Conservation (phyloP, 2,888 invertebrate species). For the Drosophila rubida region DNA sequence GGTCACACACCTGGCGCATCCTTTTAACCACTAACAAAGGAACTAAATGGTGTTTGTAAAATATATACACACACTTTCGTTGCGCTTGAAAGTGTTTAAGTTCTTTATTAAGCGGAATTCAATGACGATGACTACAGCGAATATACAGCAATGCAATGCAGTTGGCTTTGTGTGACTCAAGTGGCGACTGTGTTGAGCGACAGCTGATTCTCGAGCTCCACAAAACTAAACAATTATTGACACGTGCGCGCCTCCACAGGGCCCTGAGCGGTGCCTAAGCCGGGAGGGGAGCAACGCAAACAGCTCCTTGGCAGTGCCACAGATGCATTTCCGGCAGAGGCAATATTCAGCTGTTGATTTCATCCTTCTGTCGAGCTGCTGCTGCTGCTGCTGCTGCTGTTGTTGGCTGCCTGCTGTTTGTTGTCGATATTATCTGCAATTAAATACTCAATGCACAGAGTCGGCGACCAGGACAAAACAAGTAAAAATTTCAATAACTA, state of each 20-base stretch:
- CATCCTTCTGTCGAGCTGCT: slow-evolving; percentile 12
- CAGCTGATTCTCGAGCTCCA: slow-evolving; percentile 68
- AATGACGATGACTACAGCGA: background rate
- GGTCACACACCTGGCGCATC: background rate
- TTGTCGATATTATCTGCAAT: slow-evolving; percentile 82
- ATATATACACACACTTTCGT: background rate
- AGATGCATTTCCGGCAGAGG: slow-evolving; percentile 73
- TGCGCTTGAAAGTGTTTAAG: slow-evolving; percentile 1
- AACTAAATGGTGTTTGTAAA: background rate
- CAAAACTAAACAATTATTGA: slow-evolving; percentile 70
- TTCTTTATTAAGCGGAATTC: background rate
- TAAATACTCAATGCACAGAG: slow-evolving; percentile 81
- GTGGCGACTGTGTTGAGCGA: slow-evolving; percentile 17
- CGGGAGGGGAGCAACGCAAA: background rate
- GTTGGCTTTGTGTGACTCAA: slow-evolving; percentile 5
- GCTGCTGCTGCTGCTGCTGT: slow-evolving; percentile 15
- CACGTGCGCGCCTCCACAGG: slow-evolving; percentile 73
- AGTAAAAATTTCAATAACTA: slow-evolving; percentile 82
- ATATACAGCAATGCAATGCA: background rate
- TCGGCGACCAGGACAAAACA: slow-evolving; percentile 65
- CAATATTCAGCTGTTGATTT: slow-evolving; percentile 69
- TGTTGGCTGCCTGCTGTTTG: slow-evolving; percentile 45
- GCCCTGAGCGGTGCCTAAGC: slow-evolving; percentile 17
- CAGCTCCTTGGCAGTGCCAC: slow-evolving; percentile 33
- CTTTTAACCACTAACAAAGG: background rate